Evolutionary conservation across 2,888 invertebrate genomes (phyloP).

Genomic region (Metalampra italica): DNA sequence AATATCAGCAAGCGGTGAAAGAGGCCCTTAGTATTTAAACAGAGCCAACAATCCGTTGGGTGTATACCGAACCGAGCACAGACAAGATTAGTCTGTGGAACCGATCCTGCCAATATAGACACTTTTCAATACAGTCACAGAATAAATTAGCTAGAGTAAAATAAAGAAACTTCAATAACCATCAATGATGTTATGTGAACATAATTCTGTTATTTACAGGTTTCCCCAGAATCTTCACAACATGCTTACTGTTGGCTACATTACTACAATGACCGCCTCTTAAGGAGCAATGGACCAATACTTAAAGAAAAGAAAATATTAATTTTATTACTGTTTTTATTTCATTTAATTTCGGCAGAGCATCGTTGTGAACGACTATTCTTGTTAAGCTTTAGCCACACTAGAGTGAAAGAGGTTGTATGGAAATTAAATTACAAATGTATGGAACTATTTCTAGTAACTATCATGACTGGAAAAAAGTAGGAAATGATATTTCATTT

Average conservation of each 20-base stretch:
- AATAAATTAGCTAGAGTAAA: too few species aligned
- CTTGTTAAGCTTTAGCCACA: constrained; percentile 18
- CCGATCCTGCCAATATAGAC: too few species aligned
- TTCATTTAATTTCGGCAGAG: constrained; percentile 52
- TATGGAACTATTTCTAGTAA: neutral
- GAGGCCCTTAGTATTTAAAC: too few species aligned
- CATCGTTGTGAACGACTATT: constrained; percentile 43
- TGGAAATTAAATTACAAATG: neutral
- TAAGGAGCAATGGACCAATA: constrained; percentile 10
- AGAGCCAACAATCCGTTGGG: too few species aligned
- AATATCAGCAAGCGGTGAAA: too few species aligned
- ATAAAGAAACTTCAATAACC: too few species aligned
- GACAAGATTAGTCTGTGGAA: too few species aligned
- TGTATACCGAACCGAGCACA: too few species aligned
- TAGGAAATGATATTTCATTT: too few species aligned
- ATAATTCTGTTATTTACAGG: constrained; percentile 21
- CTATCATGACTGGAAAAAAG: neutral
- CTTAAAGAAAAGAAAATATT: constrained; percentile 40
- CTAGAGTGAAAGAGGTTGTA: constrained; percentile 12
- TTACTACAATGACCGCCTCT: neutral
- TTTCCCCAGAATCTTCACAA: constrained; percentile 5
- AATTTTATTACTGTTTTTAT: constrained; percentile 42
- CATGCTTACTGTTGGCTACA: neutral
- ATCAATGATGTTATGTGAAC: too few species aligned
- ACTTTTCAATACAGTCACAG: too few species aligned